Evolutionary conservation across 2,797 vertebrate species (phyloP).

Genomic region (Remorina albescens): DNA sequence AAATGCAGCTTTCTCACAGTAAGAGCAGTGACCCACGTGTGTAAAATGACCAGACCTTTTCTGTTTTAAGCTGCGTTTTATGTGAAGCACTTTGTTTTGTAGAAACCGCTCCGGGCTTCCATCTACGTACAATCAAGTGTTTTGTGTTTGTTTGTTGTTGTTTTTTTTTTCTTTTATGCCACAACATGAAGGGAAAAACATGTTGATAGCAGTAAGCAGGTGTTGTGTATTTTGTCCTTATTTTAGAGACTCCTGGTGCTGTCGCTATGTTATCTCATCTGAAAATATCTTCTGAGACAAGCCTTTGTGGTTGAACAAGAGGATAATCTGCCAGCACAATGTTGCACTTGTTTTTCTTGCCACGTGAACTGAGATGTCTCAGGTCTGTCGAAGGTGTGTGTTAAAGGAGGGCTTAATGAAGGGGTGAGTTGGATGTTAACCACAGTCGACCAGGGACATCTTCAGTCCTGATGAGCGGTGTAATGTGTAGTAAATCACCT

Average conservation of each 20-base stretch:
- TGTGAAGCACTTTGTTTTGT: neutral
- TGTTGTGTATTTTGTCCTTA: conserved; percentile 19
- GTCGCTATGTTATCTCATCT: conserved; percentile 19
- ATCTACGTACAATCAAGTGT: neutral
- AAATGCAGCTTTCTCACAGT: conserved; percentile 54
- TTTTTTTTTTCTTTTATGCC: no score
- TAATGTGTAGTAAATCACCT: conserved; percentile 79
- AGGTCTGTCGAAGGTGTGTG: conserved; percentile 48
- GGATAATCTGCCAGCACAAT: conserved; percentile 41
- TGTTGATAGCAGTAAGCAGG: conserved; percentile 6
- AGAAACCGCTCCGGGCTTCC: neutral
- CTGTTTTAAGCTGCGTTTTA: neutral
- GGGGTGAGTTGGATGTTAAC: conserved; percentile 73
- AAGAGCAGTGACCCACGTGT: neutral
- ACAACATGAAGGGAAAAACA: neutral
- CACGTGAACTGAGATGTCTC: conserved; percentile 25
- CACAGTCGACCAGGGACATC: conserved; percentile 55
- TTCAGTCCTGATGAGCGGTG: conserved; percentile 78
- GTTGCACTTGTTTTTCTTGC: conserved; percentile 59
- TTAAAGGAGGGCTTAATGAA: conserved; percentile 69
- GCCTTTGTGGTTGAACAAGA: conserved; percentile 36
- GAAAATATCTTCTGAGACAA: conserved; percentile 23
- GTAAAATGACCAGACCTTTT: conserved; percentile 1
- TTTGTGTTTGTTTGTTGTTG: no score
- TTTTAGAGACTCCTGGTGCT: conserved; percentile 34